Conservation (phyloP, 2,888 invertebrate genomes). For the Onthophagus sagittarius region DNA sequence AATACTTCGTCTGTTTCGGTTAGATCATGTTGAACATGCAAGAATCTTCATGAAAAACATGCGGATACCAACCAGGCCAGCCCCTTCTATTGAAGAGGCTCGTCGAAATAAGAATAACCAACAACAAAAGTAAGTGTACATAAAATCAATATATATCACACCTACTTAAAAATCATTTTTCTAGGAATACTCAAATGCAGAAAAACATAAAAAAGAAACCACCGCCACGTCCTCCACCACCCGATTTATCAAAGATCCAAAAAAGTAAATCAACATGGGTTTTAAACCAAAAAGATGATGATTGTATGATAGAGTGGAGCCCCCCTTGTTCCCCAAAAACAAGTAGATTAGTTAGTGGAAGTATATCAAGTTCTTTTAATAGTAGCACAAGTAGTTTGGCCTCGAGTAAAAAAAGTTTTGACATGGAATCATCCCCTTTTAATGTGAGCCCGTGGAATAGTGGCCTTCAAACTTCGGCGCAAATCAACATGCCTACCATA, state of each 20-base stretch:
- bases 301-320: slow-evolving; percentile 52
- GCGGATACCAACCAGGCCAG: slow-evolving; percentile 31
- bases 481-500: slow-evolving; percentile 60
- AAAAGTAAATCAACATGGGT: slow-evolving; percentile 44
- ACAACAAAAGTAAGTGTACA: slow-evolving; percentile 16
- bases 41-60: slow-evolving; percentile 31
- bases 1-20: slow-evolving; percentile 10
- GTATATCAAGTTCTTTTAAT: slow-evolving; percentile 46
- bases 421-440: slow-evolving; percentile 54
- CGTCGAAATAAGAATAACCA: slow-evolving; percentile 22
- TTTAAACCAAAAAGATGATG: slow-evolving; percentile 39
- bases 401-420: slow-evolving; percentile 79
- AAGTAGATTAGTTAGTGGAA: slow-evolving; percentile 40
- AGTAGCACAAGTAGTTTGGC: slow-evolving; percentile 53
- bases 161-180: neutral
- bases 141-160: neutral
- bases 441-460: slow-evolving; percentile 34
- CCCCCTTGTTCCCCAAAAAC: slow-evolving; percentile 48
- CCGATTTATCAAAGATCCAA: slow-evolving; percentile 47
- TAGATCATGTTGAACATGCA: slow-evolving; percentile 18
- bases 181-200: slow-evolving; percentile 13
- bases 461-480: slow-evolving; percentile 18
- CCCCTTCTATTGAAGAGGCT: slow-evolving; percentile 31
- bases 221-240: slow-evolving; percentile 70
- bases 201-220: slow-evolving; percentile 58